These are phyloP conservation scores for Shinisaurus crocodilurus DNA, from an alignment of 2,113 vertebrate species.

Conservation along the genomic window DNA sequence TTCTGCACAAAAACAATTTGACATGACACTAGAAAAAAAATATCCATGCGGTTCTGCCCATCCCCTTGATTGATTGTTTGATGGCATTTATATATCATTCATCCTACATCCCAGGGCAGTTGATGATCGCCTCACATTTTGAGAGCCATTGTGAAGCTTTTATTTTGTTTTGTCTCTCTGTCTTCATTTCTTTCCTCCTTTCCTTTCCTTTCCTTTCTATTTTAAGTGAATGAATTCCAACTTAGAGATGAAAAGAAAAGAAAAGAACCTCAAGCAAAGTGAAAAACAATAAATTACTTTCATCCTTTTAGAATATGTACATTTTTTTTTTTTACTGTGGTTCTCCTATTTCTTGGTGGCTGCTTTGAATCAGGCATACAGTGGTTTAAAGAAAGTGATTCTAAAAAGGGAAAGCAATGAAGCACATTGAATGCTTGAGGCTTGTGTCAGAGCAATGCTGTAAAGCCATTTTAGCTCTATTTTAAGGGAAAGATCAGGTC, in stretches of 20 bases:
- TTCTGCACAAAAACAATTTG: not conserved
- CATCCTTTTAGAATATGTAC: not conserved
- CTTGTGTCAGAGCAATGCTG: not conserved
- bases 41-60: not conserved
- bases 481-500: not conserved
- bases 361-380: not conserved
- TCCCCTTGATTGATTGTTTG: not conserved
- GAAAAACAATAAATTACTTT: not conserved
- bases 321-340: not conserved
- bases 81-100: not conserved
- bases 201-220: not conserved
- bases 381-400: not conserved
- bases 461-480: not conserved
- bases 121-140: not conserved
- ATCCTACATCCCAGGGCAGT: not conserved
- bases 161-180: rapidly evolving
- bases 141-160: not conserved
- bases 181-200: not conserved
- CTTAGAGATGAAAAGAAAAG: not conserved
- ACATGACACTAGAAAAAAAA: not conserved
- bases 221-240: not conserved
- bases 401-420: conserved; percentile 1
- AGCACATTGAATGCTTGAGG: not conserved
- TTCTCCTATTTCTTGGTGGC: not conserved
- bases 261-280: not conserved